Evolutionary conservation across 2,888 invertebrate genomes (phyloP), one percentile per base, ranked within the genome.

Genomic region (Sinodicranocentrus sp.): DNA sequence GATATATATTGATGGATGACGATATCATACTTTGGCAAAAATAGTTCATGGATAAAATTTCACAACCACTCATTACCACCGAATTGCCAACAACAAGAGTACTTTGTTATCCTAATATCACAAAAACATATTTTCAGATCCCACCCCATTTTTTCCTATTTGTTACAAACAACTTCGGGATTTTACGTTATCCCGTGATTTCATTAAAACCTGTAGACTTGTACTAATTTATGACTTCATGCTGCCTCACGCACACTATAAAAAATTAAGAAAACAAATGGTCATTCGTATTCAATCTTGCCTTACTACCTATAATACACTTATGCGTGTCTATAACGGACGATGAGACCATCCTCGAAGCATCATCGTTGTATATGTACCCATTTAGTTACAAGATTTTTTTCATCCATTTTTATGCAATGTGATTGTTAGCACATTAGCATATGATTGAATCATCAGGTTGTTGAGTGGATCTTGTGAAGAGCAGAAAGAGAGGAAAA

Each of bases 381-480:
- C 65, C 67, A 1, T 71, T 28, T 54, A 33, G 39, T 52, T 33
- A 67, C 43, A 44, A 3, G 44, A 23, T 61, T 78, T 21, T 65
- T 57, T 59, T 25, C 33, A 68, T 19, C 48, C 65, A 70, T 39
- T 67, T 71, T 80, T 67, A 80, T 80, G 72, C 67, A 82, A 73
- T 82, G 61, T 68, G 73, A 75, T 82, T 73, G 72, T 82, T 82
- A 75, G 67, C 73, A 67, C 61, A 76, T 82, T 82, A 82, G 76
- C 82, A 82, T 82, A 76, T 54, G 75, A 76, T 82, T 75, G 82
- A 82, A 59, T 82, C 82, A 82, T 82, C 82, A 82, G 73, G 82
- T 82, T 82, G 57, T 59, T 57, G 52, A 65, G 73, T 65, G 65
- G 39, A 26, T 67, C 68, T 44, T 73, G 73, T 57, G 33, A 26